Conservation (phyloP, 2,888 invertebrate species). For the Neoaliturus tenellus region DNA sequence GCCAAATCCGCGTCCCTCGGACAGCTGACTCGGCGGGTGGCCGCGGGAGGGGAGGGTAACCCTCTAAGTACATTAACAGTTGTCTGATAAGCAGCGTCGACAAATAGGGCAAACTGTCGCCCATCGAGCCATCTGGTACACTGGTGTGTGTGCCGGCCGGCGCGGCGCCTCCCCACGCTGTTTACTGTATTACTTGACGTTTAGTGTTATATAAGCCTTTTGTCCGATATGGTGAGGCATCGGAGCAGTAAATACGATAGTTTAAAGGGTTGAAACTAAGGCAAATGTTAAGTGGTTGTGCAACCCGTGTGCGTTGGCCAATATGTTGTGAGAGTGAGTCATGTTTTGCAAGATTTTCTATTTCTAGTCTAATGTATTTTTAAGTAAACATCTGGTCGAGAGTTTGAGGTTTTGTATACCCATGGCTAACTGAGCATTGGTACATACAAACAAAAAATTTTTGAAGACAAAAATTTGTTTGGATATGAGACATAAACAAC, state of each 20-base stretch:
- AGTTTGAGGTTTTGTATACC: too few relatives aligned
- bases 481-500: too few relatives aligned
- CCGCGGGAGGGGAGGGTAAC: not conserved
- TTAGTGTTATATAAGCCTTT: constrained; percentile 1
- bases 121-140: not conserved
- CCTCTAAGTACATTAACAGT: constrained; percentile 33
- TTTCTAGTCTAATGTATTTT: too few relatives aligned
- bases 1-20: constrained; percentile 7
- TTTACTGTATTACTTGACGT: constrained; percentile 26
- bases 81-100: constrained; percentile 13
- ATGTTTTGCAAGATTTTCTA: too few relatives aligned
- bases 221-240: not conserved
- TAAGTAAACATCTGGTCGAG: too few relatives aligned
- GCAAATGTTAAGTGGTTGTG: too few relatives aligned
- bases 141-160: too few relatives aligned
- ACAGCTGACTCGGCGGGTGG: constrained; percentile 26
- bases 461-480: too few relatives aligned
- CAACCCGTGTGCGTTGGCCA: too few relatives aligned
- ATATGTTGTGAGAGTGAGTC: too few relatives aligned
- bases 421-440: too few relatives aligned
- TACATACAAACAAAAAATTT: too few relatives aligned
- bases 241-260: not conserved
- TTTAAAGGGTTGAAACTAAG: not conserved
- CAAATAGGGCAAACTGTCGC: constrained; percentile 23
- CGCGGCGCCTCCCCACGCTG: not conserved